These are phyloP conservation scores for Oscheius onirici DNA, from an alignment of 2,888 invertebrate genomes.

Conservation along the genomic window DNA sequence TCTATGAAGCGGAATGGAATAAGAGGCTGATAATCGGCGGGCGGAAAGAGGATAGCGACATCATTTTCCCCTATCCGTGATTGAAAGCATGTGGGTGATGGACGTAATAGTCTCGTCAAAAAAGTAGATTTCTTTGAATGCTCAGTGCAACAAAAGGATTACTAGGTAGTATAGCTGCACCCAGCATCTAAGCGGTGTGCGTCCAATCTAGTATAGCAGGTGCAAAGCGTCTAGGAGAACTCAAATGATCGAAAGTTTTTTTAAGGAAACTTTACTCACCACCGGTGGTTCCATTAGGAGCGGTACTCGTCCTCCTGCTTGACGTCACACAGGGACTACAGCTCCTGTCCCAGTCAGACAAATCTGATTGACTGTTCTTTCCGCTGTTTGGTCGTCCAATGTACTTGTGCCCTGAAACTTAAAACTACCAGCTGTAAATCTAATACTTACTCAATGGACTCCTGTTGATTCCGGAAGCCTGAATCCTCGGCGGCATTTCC, in stretches of 20 bases:
- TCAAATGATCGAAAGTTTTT: too few relatives aligned
- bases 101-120: too few relatives aligned
- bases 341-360: conserved; percentile 61
- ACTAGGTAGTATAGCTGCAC: too few relatives aligned
- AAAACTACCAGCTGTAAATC: neutral
- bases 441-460: conserved; percentile 44
- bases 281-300: conserved; percentile 37
- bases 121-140: too few relatives aligned
- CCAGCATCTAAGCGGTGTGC: too few relatives aligned
- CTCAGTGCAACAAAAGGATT: too few relatives aligned
- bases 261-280: too few relatives aligned
- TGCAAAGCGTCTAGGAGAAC: too few relatives aligned
- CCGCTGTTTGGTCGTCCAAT: conserved; percentile 26
- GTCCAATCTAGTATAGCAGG: too few relatives aligned
- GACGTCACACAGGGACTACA: conserved; percentile 49
- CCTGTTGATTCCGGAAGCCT: conserved; percentile 33
- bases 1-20: neutral
- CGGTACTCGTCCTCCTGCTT: conserved; percentile 48
- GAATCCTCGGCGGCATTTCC: conserved; percentile 65
- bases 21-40: neutral
- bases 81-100: too few relatives aligned
- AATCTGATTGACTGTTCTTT: conserved; percentile 59
- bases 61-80: neutral
- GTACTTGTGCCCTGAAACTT: conserved; percentile 18
- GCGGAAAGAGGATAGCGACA: neutral